Base-by-base conservation (phyloP, 1,140 invertebrate genomes). In the Littorina saxatilis region DNA sequence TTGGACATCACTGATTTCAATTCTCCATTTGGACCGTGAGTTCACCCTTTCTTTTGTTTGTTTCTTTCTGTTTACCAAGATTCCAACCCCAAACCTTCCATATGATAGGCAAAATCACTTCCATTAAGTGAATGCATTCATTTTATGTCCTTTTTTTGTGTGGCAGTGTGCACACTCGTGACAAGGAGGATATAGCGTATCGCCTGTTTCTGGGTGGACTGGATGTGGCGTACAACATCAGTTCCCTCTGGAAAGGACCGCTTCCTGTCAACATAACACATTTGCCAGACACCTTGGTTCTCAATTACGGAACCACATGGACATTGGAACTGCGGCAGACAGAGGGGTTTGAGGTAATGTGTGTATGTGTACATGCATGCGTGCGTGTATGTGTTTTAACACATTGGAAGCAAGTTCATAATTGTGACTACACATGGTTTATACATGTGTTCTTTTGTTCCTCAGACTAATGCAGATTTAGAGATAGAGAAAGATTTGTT, bases 1-100 rank as follows among this genome's bases (percentile, higher is more conserved):
- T 84, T 90, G 77, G 89, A 90, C 81, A 75, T 89, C 29, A 84
- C 87, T 32, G 89, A 89, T 50, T 87, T 83, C 58, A 80, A 55
- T 15, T 89, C 87, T 23, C 86, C 87, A 2, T 80, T 84, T 78
- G 83, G 72, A 11, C 50, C 70, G 86, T 86, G 82, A 52, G 63
- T 66, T 63, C 4, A 11, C 47, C 20, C 15, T 47, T 47, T 43
- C 17, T 9, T n/a, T 50, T 5, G 39, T 35, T n/a, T n/a, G 23
- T n/a, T 47, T 17, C 15, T 76, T 35, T 40, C 40, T 50, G 4
- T 52, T 47, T 32, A 47, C 17, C n/a, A 4, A 40, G 23, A 27
- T 43, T n/a, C 5, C 3, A 4, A 52, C n/a, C 47, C 11, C 13
- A 39, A 17, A 15, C 37, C 13, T 39, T 35, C 27, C 35, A 17